These are phyloP conservation scores for Chitala chitala DNA, from an alignment of 2,113 vertebrate species.

Conservation along the genomic window DNA sequence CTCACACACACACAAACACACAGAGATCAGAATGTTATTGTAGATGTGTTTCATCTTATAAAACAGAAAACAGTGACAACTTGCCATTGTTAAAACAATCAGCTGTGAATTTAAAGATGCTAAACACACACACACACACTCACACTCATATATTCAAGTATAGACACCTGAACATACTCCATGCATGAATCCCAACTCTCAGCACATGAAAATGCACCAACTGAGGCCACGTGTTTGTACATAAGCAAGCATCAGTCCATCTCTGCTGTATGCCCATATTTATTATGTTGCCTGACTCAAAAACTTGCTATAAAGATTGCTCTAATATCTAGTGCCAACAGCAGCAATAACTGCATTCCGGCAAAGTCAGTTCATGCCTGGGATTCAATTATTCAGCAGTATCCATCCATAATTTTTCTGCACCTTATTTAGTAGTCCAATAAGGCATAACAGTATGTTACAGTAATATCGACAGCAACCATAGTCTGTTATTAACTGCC, in stretches of 20 bases:
- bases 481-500: slow-evolving; percentile 21
- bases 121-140: slow-evolving; percentile 5
- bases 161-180: slow-evolving; percentile 26
- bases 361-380: slow-evolving; percentile 49
- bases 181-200: no score
- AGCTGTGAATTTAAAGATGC: slow-evolving; percentile 42
- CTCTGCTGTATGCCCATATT: no score
- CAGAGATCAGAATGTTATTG: slow-evolving; percentile 40
- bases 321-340: slow-evolving; percentile 33
- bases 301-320: slow-evolving; percentile 50
- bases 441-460: slow-evolving; percentile 17
- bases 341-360: slow-evolving; percentile 44
- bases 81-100: slow-evolving; percentile 46
- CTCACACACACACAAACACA: not conserved
- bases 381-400: slow-evolving; percentile 52
- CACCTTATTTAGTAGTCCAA: not conserved
- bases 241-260: no score
- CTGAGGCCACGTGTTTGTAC: no score
- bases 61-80: slow-evolving; percentile 47
- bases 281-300: no score
- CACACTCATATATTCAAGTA: slow-evolving; percentile 15
- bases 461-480: slow-evolving; percentile 15
- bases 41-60: slow-evolving; percentile 57
- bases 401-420: not conserved
- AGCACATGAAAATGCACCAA: no score